Conservation (phyloP, 2,888 invertebrate species). For the Pandemis heparana region DNA sequence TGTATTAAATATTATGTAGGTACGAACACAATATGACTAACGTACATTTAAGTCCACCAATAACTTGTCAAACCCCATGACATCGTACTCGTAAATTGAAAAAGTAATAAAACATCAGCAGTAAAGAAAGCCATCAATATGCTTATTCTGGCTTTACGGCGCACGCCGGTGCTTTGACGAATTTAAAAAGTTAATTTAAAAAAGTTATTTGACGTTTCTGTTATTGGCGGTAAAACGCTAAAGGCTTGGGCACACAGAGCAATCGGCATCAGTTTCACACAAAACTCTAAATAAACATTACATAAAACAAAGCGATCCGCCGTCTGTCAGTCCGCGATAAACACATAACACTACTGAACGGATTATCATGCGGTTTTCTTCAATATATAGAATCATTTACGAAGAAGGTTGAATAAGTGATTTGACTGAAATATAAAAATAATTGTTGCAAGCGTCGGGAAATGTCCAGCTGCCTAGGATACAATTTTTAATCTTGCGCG, state of each 20-base stretch:
- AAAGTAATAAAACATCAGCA: constrained; percentile 64
- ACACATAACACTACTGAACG: no score
- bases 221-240: constrained; percentile 57
- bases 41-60: constrained; percentile 21
- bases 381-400: no score
- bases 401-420: no score
- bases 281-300: no score
- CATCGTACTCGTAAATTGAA: constrained; percentile 61
- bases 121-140: constrained; percentile 75
- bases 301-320: no score
- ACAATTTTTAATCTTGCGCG: no score
- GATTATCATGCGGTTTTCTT: no score
- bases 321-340: no score
- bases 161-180: constrained; percentile 54
- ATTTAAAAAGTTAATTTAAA: constrained; percentile 53
- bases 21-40: neutral
- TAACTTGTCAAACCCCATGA: constrained; percentile 47
- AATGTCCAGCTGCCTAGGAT: no score
- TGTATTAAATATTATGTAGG: neutral
- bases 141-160: constrained; percentile 70
- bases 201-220: constrained; percentile 56
- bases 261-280: no score
- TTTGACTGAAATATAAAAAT: no score
- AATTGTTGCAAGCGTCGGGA: no score
- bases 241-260: constrained; percentile 10